phyloP scores from a whole-genome alignment of 2,888 invertebrate genomes.

The Melieria picta region DNA sequence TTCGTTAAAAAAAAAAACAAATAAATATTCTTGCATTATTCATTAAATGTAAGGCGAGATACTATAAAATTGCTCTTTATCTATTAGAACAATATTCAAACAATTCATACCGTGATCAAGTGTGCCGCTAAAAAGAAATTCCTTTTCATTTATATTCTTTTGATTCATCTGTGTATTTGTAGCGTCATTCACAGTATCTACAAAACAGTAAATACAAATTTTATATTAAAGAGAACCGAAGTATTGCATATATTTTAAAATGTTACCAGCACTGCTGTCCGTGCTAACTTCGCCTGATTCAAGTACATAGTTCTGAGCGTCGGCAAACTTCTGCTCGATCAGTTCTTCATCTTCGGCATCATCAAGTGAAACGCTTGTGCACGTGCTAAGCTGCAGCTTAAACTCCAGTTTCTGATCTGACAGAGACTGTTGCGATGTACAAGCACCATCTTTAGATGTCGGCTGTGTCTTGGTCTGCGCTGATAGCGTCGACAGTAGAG shows the following conservation, averaged over 20 bases:
- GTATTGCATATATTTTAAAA: not conserved
- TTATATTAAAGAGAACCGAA: too few species aligned
- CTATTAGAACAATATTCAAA: not conserved
- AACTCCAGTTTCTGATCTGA: constrained; percentile 43
- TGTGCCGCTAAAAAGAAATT: constrained; percentile 58
- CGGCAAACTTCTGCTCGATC: constrained; percentile 76
- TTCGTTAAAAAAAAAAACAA: too few species aligned
- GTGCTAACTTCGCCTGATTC: constrained; percentile 71
- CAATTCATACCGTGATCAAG: constrained; percentile 57
- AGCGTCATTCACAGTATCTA: constrained; percentile 3
- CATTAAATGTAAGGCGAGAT: too few species aligned
- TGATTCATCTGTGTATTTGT: constrained; percentile 31
- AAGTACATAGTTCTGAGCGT: constrained; percentile 82
- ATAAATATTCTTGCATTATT: too few species aligned
- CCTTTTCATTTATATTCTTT: constrained; percentile 46
- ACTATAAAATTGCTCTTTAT: not conserved
- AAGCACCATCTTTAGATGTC: constrained; percentile 17
- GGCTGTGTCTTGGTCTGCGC: constrained; percentile 26
- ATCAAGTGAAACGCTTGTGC: constrained; percentile 35
- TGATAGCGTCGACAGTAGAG: constrained; percentile 28
- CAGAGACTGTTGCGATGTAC: constrained; percentile 24
- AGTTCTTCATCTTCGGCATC: constrained; percentile 61
- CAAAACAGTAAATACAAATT: too few species aligned
- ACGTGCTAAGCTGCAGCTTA: constrained; percentile 36
- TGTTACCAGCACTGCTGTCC: constrained; percentile 54